Evolutionary conservation across 2,113 vertebrate genomes (phyloP).

Genomic region (Anarhynchus alexandrinus): DNA sequence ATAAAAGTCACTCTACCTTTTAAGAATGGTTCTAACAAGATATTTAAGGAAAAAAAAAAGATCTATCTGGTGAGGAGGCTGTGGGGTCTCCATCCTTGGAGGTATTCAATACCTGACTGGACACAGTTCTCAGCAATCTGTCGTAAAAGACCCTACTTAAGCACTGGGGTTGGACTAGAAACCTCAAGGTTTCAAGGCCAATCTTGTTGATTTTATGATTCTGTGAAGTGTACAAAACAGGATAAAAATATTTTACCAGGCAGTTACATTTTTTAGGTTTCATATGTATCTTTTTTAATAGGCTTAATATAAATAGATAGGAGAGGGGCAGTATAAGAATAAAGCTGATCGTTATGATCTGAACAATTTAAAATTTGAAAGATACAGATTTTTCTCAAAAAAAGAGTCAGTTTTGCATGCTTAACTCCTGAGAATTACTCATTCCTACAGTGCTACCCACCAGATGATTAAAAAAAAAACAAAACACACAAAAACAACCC

Average conservation of each 20-base stretch:
- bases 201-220: not conserved
- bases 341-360: not conserved
- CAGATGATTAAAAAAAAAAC: accelerated
- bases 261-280: not conserved
- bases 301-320: not conserved
- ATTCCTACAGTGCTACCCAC: not conserved
- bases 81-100: not conserved
- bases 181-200: accelerated
- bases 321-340: not conserved
- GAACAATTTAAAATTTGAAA: not conserved
- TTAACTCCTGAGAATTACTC: not conserved
- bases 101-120: not conserved
- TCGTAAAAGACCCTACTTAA: accelerated
- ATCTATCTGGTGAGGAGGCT: not conserved
- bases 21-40: not conserved
- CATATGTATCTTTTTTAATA: not conserved
- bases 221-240: not conserved
- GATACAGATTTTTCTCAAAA: not conserved
- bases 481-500: accelerated
- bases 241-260: not conserved
- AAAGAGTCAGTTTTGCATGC: not conserved
- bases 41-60: not conserved
- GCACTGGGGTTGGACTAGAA: not conserved
- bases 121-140: not conserved
- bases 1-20: not conserved